Evolutionary conservation across 1,140 invertebrate species (phyloP).

Genomic region (Campoletis sonorensis): DNA sequence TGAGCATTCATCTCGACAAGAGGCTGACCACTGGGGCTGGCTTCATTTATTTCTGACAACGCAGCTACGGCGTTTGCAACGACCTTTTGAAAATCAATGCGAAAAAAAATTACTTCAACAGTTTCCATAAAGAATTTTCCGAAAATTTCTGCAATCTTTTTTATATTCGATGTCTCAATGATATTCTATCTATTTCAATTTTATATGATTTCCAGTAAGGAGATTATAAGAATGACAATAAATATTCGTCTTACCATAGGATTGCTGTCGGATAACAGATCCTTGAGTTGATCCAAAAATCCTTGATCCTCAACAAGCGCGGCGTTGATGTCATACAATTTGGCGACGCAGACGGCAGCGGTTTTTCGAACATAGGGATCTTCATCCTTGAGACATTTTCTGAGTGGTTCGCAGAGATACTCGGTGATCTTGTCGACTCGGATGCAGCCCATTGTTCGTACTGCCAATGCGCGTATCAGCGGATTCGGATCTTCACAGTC

Average conservation of each 20-base stretch:
- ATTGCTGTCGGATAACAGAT: constrained; percentile 98
- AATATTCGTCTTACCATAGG: constrained; percentile 89
- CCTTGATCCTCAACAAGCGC: constrained; percentile 98
- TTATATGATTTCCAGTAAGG: too few relatives aligned
- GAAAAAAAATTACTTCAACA: constrained; percentile 4
- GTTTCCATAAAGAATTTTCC: background rate
- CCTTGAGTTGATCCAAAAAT: constrained; percentile 97
- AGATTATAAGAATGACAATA: too few relatives aligned
- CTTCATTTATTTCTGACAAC: constrained; percentile 98
- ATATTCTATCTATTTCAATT: too few relatives aligned
- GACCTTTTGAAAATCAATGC: constrained; percentile 78
- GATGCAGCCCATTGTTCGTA: constrained; percentile 99
- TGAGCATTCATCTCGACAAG: constrained; percentile 98
- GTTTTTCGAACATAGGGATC: constrained; percentile 99
- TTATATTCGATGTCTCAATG: too few relatives aligned
- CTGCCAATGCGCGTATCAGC: constrained; percentile 97
- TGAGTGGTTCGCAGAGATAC: constrained; percentile 98
- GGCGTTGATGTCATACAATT: constrained; percentile 99
- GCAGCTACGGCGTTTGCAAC: constrained; percentile 99
- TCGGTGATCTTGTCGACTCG: constrained; percentile 99
- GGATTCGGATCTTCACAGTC: constrained; percentile 99
- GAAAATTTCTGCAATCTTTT: too few relatives aligned
- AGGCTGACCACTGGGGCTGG: constrained; percentile 93
- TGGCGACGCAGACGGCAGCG: constrained; percentile 99
- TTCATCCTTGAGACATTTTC: constrained; percentile 99